phyloP scores from a whole-genome alignment of 2,888 invertebrate species.

The Eristalinus sepulchralis region DNA sequence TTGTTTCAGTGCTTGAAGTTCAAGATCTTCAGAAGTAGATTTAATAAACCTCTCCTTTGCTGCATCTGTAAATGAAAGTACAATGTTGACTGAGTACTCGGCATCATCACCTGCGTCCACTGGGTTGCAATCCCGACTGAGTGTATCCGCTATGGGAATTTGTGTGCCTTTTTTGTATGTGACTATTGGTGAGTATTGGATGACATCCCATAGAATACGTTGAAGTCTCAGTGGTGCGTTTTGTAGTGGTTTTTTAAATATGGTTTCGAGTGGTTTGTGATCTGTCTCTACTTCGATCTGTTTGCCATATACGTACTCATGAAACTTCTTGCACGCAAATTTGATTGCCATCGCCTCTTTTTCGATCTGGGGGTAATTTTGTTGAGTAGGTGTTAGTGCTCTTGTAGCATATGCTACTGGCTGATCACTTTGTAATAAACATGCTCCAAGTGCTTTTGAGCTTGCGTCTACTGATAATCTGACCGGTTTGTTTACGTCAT shows the following conservation, averaged over 20 bases:
- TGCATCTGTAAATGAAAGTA: neutral
- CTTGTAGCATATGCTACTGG: slow-evolving; percentile 77
- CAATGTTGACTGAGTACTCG: neutral
- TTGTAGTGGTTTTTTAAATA: slow-evolving; percentile 73
- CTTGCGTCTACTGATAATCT: slow-evolving; percentile 72
- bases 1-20: neutral
- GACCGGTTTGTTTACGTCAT: slow-evolving; percentile 37
- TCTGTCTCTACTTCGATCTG: too few relatives aligned
- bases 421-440: slow-evolving; percentile 75
- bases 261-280: slow-evolving; percentile 73
- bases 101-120: neutral
- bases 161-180: slow-evolving; percentile 73
- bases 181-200: slow-evolving; percentile 72
- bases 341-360: slow-evolving; percentile 59
- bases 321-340: slow-evolving; percentile 73
- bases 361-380: slow-evolving; percentile 54
- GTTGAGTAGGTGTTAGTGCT: slow-evolving; percentile 72
- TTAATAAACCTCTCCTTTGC: neutral
- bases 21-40: neutral
- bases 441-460: slow-evolving; percentile 71
- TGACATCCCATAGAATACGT: slow-evolving; percentile 72
- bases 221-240: slow-evolving; percentile 71
- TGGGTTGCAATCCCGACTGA: slow-evolving; percentile 56
- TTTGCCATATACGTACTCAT: slow-evolving; percentile 47
- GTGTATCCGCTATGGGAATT: slow-evolving; percentile 38